Base-by-base conservation (phyloP, 2,113 vertebrate species). In the Pteruthius melanotis region DNA sequence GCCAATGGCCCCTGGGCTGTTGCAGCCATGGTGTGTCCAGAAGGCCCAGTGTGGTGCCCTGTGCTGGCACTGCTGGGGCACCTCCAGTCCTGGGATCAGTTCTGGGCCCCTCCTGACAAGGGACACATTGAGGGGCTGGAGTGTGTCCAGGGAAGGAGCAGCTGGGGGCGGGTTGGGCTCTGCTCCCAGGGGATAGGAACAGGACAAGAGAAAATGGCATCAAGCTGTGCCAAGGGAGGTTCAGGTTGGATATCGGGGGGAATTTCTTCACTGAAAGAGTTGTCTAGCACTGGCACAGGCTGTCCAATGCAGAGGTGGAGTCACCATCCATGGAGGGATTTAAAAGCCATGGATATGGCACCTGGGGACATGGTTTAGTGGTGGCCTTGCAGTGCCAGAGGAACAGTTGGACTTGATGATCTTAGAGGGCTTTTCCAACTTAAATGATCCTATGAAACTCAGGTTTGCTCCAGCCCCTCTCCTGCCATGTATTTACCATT, bases 111-210 rank as follows among this genome's bases (percentile, higher is more conserved):
- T 63, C 68, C 22, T 53, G 39, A 9, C 39, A 13, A 22, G 26
- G 61, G 37, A 37, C 39, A 53, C 39, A 11, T 5, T 33, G 49
- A 84, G 49, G 27, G n/a, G 33, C 57, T 64, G 69, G n/a, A 8
- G n/a, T 4, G 0, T 64, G 57, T 74, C 5, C 59, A 22, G n/a
- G 50, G 59, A 23, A 74, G 18, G 28, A 40, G 0, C 33, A 63
- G 27, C 39, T 3, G 1, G 49, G 8, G 6, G 5, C 19, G 5
- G 23, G 11, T 39, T 0, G 0, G 4, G 23, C 23, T 56, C 59
- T 65, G n/a, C 20, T 75, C 1, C 24, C 10, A 5, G n/a, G 19
- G 5, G n/a, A 23, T 42, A 49, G 35, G 39, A 30, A 1, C 13
- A 30, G 40, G 20, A 53, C 5, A 13, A 24, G 47, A 61, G 39